A percentile compares a stretch with the other conserved stretches of the same genome.
These are phyloP conservation scores for Papilio xuthus DNA, from an alignment of 1,140 invertebrate genomes.

Conservation along the genomic window DNA sequence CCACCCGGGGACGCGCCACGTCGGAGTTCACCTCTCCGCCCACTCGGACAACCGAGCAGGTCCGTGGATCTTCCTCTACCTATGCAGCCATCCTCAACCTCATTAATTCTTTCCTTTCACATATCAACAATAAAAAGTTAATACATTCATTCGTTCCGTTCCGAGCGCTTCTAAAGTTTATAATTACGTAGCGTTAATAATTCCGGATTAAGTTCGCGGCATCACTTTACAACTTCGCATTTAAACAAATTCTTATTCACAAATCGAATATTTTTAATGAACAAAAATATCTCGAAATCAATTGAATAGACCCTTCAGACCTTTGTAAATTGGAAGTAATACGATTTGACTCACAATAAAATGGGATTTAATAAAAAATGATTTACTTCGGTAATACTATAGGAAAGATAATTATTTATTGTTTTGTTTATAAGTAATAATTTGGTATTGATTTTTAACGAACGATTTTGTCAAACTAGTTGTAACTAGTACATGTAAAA, in stretches of 20 bases:
- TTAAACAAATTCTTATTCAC: not conserved
- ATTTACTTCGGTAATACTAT: not conserved
- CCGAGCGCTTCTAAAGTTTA: not conserved
- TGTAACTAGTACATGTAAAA: too few species aligned
- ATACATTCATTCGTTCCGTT: not conserved
- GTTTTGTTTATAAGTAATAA: too few species aligned
- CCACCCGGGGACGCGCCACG: too few species aligned
- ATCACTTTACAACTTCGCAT: not conserved
- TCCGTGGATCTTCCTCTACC: too few species aligned
- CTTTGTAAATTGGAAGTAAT: not conserved
- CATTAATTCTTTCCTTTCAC: not conserved
- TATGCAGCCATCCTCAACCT: too few species aligned
- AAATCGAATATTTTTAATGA: not conserved
- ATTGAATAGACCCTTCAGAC: not conserved
- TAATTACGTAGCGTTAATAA: constrained; percentile 19
- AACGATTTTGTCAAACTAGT: too few species aligned
- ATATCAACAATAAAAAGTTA: not conserved
- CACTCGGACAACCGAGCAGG: too few species aligned
- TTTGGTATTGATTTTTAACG: too few species aligned
- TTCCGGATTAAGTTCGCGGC: constrained; percentile 13
- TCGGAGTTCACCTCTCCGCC: too few species aligned
- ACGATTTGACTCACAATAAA: not conserved
- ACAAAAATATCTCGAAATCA: not conserved
- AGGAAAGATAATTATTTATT: not conserved
- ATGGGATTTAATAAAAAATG: not conserved